Base-by-base conservation (phyloP, 2,113 vertebrate species). In the Lynx canadensis region DNA sequence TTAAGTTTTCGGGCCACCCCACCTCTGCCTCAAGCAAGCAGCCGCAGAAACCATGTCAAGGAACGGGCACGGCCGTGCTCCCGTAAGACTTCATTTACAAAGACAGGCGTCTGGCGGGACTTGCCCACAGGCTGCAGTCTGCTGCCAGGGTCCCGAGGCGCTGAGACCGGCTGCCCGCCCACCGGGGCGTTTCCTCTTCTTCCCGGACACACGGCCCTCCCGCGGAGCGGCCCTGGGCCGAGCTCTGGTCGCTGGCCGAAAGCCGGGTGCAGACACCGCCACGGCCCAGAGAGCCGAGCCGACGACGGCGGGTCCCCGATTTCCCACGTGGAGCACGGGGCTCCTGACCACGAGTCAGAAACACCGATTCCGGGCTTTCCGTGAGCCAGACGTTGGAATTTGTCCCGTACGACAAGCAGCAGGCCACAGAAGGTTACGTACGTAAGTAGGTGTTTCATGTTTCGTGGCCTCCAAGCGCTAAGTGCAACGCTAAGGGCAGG, bases 361-460 rank as follows among this genome's bases (percentile, higher is more conserved):
- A 31, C 18, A 15, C 14, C 8, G 25, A 5, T 3, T 57, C 3
- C 9, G 15, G 82, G 18, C 45, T 18, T 14, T 3, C 89, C 16
- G 10, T 3, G 55, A 48, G 95, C 11, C 19, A 76, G 74, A 21
- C 11, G 13, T 1, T 27, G 74, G 31, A 41, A 38, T 0, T 0
- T 23, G 48, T 18, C 63, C 31, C 1, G 1, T 13, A 14, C 23
- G 10, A 73, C 31, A 7, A 48, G 55, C 48, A 3, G 18, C 31
- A 33, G 45, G 78, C 41, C 33, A 33, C 18, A 4, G 52, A 18
- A 66, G 31, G 38, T 19, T 7, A 25, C 0, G 4, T 9, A 4
- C 25, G 0, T 0, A 8, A 21, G 9, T 33, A 11, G n/a, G 8
- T 0, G 0, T 2, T 0, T 50, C 48, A 23, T 0, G 50, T 12